Base-by-base conservation (phyloP, 2,113 vertebrate genomes). In the Sinocyclocheilus anshuiensis region DNA sequence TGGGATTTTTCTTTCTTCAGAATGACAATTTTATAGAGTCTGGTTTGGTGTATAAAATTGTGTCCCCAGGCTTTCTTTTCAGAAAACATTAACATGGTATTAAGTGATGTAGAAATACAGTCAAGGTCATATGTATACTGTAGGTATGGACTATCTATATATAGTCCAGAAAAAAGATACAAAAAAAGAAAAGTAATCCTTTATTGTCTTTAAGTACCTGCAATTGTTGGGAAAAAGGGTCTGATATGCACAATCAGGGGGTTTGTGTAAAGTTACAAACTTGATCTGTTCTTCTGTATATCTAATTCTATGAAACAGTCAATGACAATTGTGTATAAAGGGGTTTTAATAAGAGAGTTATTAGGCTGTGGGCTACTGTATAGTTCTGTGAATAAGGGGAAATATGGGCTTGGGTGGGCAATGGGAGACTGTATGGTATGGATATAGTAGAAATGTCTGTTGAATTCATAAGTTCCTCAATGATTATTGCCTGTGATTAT, bases 401-500 rank as follows among this genome's bases (percentile, higher is more conserved):
- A 90, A 92, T 91, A 89, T 89, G 89, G 91, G 90, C 88, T 86
- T 67, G 92, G 91, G 83, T 26, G 92, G 92, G 91, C 87, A 89
- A 57, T 91, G 91, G 93, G 92, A 74, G 90, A 18, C 72, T 72
- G 13, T 85, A 79, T 76, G 74, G 86, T 86, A 86, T 88, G 89
- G 79, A 87, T 89, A 87, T 86, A 84, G 81, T 88, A 90, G 88
- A 86, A 85, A 93, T 93, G 87, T 93, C 92, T 90, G 91, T 93
- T 94, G 77, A 86, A 93, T 93, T 92, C 90, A 92, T 89, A 95
- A 93, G 92, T 93, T 93, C 86, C 76, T 89, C 93, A 93, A 95
- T 93, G 93, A 95, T 91, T 93, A 92, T 94, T 95, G 94, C 95
- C 93, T 95, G 94, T 95, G 94, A 94, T 95, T 94, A 95, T 95